Evolutionary conservation across 1,140 invertebrate genomes (phyloP).

Genomic region (Araneus ventricosus): DNA sequence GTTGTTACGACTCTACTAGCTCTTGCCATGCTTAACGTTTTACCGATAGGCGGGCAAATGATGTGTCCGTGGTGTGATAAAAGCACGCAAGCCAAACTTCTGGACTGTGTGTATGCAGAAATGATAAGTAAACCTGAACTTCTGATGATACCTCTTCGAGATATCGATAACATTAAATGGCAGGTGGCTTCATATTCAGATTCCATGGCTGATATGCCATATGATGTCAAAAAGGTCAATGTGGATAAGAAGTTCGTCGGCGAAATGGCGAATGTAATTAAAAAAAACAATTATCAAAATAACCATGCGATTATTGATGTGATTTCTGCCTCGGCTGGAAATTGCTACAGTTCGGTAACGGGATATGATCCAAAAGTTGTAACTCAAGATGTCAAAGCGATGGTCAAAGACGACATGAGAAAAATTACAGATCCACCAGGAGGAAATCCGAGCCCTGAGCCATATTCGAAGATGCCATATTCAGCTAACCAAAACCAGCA

Average conservation of each 20-base stretch:
- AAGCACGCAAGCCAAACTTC: not conserved
- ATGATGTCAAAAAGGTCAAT: not conserved
- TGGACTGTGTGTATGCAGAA: not conserved
- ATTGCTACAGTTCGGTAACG: not conserved
- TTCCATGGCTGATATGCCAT: not conserved
- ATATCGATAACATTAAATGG: not conserved
- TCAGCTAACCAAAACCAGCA: not conserved
- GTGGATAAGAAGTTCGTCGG: not conserved
- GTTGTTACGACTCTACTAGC: not conserved
- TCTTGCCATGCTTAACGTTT: not conserved
- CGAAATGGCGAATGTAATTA: too few relatives aligned
- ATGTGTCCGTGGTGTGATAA: not conserved
- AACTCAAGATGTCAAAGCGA: not conserved
- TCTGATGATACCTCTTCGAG: not conserved
- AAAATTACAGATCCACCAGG: not conserved
- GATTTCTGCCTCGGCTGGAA: not conserved
- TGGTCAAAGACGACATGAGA: not conserved
- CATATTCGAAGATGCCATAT: not conserved
- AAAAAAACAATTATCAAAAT: too few relatives aligned
- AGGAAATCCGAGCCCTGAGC: too few relatives aligned
- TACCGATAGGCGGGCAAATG: not conserved
- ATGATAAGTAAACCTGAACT: not conserved
- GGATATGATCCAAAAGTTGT: not conserved
- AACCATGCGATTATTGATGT: too few relatives aligned
- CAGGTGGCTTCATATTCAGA: not conserved